Conservation (phyloP, 2,888 invertebrate genomes). For the Leptogaster cylindrica region DNA sequence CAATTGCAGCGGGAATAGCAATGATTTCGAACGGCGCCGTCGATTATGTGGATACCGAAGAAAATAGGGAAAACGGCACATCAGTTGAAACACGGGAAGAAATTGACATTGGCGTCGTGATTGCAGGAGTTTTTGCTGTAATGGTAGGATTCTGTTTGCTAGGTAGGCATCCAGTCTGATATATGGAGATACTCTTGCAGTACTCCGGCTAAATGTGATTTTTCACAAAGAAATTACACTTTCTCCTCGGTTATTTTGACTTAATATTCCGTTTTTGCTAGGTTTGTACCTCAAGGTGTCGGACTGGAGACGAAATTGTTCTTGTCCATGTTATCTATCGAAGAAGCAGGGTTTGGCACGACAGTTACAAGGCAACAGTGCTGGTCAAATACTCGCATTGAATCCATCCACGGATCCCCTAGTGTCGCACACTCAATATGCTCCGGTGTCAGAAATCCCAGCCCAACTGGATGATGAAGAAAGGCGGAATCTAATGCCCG, state of each 20-base stretch:
- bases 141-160: conserved; percentile 68
- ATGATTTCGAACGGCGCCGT: conserved; percentile 70
- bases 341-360: conserved; percentile 56
- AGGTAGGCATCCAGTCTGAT: conserved; percentile 59
- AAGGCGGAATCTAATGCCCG: conserved; percentile 75
- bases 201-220: too few species aligned
- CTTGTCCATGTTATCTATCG: conserved; percentile 54
- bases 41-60: conserved; percentile 65
- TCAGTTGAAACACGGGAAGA: conserved; percentile 50
- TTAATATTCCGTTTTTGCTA: conserved; percentile 48
- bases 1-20: conserved; percentile 62
- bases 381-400: conserved; percentile 67
- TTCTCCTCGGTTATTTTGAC: background rate
- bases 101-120: conserved; percentile 65
- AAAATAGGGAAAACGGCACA: conserved; percentile 57
- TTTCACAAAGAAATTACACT: background rate
- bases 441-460: conserved; percentile 76
- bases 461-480: conserved; percentile 70
- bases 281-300: conserved; percentile 57
- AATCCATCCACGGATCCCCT: conserved; percentile 79
- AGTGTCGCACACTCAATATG: conserved; percentile 75
- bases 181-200: too few species aligned
- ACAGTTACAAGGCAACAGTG: conserved; percentile 61
- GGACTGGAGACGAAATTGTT: conserved; percentile 57
- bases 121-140: conserved; percentile 70